Base-by-base conservation (phyloP, 1,140 invertebrate genomes). In the Anthonomus grandis region DNA sequence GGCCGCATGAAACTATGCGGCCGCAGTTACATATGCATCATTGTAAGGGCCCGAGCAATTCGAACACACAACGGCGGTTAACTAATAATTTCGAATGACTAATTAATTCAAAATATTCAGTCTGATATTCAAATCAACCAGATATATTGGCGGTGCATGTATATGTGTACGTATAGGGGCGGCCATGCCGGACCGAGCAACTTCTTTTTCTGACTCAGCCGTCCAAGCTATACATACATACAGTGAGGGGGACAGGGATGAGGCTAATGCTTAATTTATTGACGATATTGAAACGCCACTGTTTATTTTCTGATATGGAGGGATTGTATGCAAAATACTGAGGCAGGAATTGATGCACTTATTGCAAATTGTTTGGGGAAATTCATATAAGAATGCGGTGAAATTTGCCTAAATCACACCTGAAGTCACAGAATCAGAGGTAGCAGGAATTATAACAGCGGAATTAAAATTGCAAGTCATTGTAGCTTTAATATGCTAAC, bases 101-200 rank as follows among this genome's bases (percentile, higher is more conserved):
- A 59, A 59, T 59, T 59, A 59, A 59, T 59, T 59, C 57, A 52
- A 59, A 59, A 59, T 59, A 59, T 59, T 59, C 57, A 50, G 57
- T 38, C 49, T 50, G 57, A 59, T 59, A 59, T 59, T 59, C 57
- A 59, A 59, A 59, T 59, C 36, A 34, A 34, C 6, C 42, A 52
- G 57, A 59, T 59, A 59, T 59, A 53, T 52, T 41, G 57, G 57
- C 36, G 45, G 38, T 48, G 49, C 42, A 59, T 53, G 49, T 44
- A 53, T 52, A 50, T 58, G 37, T n/a, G n/a, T n/a, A n/a, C n/a
- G n/a, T n/a, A n/a, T n/a, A n/a, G n/a, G n/a, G n/a, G 56, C 48
- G 47, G 46, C 46, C 51, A 58, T 58, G 54, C 34, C 54, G n/a
- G n/a, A n/a, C n/a, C n/a, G n/a, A n/a, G n/a, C n/a, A 57, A 57